A percentile compares a stretch with the other conserved stretches of the same genome.
Conservation (phyloP, 2,113 vertebrate species). For the Capreolus pygargus region DNA sequence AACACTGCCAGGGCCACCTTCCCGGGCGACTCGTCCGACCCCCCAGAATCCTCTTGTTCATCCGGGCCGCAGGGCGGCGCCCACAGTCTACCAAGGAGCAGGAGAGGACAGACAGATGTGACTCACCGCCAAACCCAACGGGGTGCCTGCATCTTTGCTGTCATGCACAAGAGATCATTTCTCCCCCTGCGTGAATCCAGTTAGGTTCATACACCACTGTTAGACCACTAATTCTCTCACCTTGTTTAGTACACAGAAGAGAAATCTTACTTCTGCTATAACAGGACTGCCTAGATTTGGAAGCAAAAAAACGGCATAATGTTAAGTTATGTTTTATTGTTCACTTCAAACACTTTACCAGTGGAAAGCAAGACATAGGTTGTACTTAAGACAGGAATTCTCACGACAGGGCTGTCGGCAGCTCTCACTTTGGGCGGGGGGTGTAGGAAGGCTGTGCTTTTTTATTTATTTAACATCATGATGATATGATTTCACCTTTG, state of each 20-base stretch:
- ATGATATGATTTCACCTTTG: background rate
- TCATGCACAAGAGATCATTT: background rate
- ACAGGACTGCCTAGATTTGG: constrained; percentile 86
- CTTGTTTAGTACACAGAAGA: constrained; percentile 88
- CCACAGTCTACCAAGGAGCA: constrained; percentile 85
- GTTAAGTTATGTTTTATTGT: constrained; percentile 28
- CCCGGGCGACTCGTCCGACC: constrained; percentile 92
- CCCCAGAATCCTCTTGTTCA: constrained; percentile 94
- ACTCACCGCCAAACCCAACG: background rate
- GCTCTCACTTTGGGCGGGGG: fast-evolving
- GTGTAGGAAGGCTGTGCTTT: background rate
- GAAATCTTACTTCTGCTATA: constrained; percentile 89
- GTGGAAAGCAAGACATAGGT: background rate
- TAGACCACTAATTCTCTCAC: constrained; percentile 76
- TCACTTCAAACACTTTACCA: constrained; percentile 24
- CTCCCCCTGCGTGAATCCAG: background rate
- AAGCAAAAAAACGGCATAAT: constrained; percentile 66
- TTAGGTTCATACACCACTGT: background rate
- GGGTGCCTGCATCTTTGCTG: background rate
- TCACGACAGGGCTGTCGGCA: background rate
- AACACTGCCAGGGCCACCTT: constrained; percentile 98
- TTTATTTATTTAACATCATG: background rate
- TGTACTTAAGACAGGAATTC: background rate
- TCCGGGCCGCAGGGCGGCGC: constrained; percentile 85
- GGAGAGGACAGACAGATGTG: background rate